Evolutionary conservation across 2,113 vertebrate genomes (phyloP).

Genomic region (Tylochromis polylepis): DNA sequence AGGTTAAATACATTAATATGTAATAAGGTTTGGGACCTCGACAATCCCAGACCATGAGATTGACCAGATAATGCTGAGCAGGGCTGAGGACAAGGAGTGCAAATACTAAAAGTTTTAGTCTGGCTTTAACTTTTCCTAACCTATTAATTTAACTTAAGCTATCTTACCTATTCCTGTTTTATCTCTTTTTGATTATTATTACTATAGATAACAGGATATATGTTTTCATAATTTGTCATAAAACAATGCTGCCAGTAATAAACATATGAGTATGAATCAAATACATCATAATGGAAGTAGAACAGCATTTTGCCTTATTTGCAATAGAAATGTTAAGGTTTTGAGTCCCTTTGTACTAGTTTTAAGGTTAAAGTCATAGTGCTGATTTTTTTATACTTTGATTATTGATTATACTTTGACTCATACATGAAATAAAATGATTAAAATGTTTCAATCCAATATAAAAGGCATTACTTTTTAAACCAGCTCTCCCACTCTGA

Average conservation of each 20-base stretch:
- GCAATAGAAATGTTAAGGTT: not conserved
- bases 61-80: conserved; percentile 41
- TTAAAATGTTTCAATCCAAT: not conserved
- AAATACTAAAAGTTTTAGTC: not conserved
- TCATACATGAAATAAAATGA: not conserved
- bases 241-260: not conserved
- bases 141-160: not conserved
- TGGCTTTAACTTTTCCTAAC: not conserved
- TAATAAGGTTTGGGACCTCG: conserved; percentile 54
- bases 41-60: conserved; percentile 40
- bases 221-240: not conserved
- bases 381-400: not conserved
- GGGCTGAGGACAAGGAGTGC: not conserved
- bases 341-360: not conserved
- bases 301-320: not conserved
- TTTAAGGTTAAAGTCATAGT: not conserved
- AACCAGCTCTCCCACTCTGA: not conserved
- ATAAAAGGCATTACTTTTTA: not conserved
- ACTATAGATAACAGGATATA: not conserved
- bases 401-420: not conserved
- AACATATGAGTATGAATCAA: not conserved
- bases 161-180: not conserved
- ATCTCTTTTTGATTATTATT: not conserved
- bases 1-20: conserved; percentile 68
- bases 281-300: not conserved